A percentile compares a stretch with the other conserved stretches of the same genome.
Evolutionary conservation across 2,113 vertebrate genomes (phyloP).

Genomic region (Megaceryle torquata): DNA sequence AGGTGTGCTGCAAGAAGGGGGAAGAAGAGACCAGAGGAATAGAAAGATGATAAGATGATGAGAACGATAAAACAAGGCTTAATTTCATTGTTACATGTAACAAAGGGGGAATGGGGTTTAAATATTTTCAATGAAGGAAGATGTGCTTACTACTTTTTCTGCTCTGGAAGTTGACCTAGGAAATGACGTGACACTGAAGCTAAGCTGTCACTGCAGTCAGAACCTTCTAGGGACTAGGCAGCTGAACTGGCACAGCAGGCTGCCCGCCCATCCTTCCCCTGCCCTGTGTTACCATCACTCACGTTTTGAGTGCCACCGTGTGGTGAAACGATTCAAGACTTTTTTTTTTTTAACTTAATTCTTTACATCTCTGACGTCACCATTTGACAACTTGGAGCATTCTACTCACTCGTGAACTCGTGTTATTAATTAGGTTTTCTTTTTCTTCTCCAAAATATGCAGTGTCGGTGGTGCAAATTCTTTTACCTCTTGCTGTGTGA

Average conservation of each 20-base stretch:
- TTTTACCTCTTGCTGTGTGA: background rate
- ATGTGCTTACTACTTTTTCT: background rate
- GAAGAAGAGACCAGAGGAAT: background rate
- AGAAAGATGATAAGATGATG: rapidly evolving
- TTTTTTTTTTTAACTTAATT: too few species aligned
- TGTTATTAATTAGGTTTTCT: background rate
- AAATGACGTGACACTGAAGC: rapidly evolving
- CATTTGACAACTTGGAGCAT: background rate
- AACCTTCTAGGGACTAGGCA: background rate
- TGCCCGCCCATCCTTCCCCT: rapidly evolving
- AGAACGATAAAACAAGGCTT: background rate
- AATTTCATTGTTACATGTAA: background rate
- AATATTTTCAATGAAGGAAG: background rate
- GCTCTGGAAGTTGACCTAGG: background rate
- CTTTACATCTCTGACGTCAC: rapidly evolving
- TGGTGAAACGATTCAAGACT: background rate
- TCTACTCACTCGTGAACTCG: background rate
- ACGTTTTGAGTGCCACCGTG: background rate
- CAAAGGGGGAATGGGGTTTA: background rate
- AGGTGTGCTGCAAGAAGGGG: background rate
- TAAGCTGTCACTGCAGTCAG: background rate
- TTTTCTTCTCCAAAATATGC: background rate
- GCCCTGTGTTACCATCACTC: too few species aligned
- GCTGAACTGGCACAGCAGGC: background rate
- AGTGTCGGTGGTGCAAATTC: too few species aligned